Evolutionary conservation across 2,797 vertebrate genomes (phyloP).

Genomic region (Phylloscopus collybita): DNA sequence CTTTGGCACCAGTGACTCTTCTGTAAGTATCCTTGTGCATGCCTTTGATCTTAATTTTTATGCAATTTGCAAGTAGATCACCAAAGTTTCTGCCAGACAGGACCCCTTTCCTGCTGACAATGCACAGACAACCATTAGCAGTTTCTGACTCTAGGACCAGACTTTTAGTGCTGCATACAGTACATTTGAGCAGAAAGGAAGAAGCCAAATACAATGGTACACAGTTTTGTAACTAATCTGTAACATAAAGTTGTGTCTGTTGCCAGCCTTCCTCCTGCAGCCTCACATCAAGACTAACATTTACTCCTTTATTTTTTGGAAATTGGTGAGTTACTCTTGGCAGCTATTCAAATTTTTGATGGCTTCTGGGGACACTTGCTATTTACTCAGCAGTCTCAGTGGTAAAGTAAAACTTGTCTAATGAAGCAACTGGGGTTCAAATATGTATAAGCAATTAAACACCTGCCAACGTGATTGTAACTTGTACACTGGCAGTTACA

Average conservation of each 20-base stretch:
- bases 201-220: not conserved
- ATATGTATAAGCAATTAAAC: not conserved
- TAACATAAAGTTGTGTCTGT: not conserved
- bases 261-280: not conserved
- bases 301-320: slow-evolving; percentile 23
- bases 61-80: not conserved
- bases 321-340: slow-evolving; percentile 27
- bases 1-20: slow-evolving; percentile 78
- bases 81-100: not conserved
- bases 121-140: not conserved
- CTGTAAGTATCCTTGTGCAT: slow-evolving; percentile 71
- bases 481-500: not conserved
- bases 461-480: not conserved
- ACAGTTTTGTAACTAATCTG: not conserved
- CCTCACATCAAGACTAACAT: not conserved
- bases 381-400: slow-evolving; percentile 14
- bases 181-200: not conserved
- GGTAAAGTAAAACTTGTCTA: slow-evolving; percentile 11
- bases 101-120: not conserved
- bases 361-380: not conserved
- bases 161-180: not conserved
- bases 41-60: not conserved
- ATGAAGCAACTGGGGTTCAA: not conserved
- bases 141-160: not conserved
- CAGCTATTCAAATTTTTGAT: slow-evolving; percentile 7